A percentile compares a stretch with the other conserved stretches of the same genome.
Evolutionary conservation across 2,797 vertebrate species (phyloP).

Genomic region (Geotrypetes seraphini): DNA sequence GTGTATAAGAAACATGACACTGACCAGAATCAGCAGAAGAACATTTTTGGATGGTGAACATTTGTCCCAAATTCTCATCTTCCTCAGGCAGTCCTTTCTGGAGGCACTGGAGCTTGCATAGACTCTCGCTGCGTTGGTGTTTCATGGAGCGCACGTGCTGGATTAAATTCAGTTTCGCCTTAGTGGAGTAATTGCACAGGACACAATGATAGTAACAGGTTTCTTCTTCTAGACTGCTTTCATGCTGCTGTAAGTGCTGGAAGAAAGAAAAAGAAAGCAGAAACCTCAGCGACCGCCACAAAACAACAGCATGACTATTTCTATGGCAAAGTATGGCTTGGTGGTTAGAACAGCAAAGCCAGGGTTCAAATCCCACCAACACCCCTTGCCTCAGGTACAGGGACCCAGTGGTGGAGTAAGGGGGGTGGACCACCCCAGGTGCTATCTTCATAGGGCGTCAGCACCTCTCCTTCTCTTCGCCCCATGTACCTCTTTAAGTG

Average conservation of each 20-base stretch:
- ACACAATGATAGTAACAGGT: constrained; percentile 94
- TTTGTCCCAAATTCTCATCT: constrained; percentile 85
- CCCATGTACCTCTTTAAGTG: too few species aligned
- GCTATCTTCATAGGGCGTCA: too few species aligned
- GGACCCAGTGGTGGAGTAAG: too few species aligned
- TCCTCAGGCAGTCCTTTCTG: constrained; percentile 94
- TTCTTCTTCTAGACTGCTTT: constrained; percentile 84
- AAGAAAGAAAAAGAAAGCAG: constrained; percentile 30
- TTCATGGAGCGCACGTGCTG: constrained; percentile 98
- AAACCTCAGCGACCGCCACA: too few species aligned
- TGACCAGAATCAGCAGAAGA: constrained; percentile 82
- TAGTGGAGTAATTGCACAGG: constrained; percentile 95
- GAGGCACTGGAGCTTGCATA: constrained; percentile 90
- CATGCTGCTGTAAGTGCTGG: constrained; percentile 96
- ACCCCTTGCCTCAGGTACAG: too few species aligned
- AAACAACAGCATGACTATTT: too few species aligned
- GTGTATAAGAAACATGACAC: too few species aligned
- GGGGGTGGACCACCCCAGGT: too few species aligned
- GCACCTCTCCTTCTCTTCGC: too few species aligned
- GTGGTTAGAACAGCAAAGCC: too few species aligned
- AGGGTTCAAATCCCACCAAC: too few species aligned
- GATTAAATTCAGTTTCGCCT: constrained; percentile 97
- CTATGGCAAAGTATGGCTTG: too few species aligned
- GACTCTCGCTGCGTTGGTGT: constrained; percentile 93
- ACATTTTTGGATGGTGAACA: constrained; percentile 94